A percentile compares a stretch with the other conserved stretches of the same genome.
Evolutionary conservation across 2,888 invertebrate species (phyloP).

Genomic region (Plusia festucae): DNA sequence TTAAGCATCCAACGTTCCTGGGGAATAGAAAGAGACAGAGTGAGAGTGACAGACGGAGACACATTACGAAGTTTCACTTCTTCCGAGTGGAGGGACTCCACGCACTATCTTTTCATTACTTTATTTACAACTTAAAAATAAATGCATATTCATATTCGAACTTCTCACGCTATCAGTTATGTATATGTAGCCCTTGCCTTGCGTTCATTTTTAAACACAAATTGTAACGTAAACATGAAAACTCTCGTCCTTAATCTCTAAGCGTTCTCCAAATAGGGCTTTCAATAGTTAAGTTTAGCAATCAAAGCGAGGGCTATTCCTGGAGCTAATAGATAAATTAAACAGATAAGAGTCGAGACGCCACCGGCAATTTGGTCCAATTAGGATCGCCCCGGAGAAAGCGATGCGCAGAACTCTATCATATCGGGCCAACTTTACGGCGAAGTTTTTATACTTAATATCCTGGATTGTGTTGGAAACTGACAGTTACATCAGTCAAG

Average conservation of each 20-base stretch:
- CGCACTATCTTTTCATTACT: no score
- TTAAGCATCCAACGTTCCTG: no score
- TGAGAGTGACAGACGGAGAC: no score
- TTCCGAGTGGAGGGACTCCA: no score
- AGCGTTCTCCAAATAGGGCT: conserved; percentile 27
- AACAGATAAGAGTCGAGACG: conserved; percentile 72
- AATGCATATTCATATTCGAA: no score
- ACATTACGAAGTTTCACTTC: no score
- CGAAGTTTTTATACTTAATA: conserved; percentile 8
- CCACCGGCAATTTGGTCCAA: conserved; percentile 75
- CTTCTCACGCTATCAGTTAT: neutral
- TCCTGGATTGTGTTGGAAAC: neutral
- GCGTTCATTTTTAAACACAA: conserved; percentile 1
- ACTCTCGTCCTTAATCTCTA: conserved; percentile 14
- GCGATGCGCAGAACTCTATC: conserved; percentile 11
- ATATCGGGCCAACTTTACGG: conserved; percentile 1
- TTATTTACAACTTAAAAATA: no score
- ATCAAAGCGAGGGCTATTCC: conserved; percentile 67
- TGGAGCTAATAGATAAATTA: conserved; percentile 76
- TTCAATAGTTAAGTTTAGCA: conserved; percentile 41
- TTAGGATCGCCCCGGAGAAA: conserved; percentile 52
- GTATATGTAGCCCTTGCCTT: neutral
- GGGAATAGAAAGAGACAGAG: no score
- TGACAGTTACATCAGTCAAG: neutral
- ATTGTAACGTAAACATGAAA: conserved; percentile 30